These are phyloP conservation scores for Lutjanus campechanus DNA, from an alignment of 2,797 vertebrate genomes.

Conservation along the genomic window DNA sequence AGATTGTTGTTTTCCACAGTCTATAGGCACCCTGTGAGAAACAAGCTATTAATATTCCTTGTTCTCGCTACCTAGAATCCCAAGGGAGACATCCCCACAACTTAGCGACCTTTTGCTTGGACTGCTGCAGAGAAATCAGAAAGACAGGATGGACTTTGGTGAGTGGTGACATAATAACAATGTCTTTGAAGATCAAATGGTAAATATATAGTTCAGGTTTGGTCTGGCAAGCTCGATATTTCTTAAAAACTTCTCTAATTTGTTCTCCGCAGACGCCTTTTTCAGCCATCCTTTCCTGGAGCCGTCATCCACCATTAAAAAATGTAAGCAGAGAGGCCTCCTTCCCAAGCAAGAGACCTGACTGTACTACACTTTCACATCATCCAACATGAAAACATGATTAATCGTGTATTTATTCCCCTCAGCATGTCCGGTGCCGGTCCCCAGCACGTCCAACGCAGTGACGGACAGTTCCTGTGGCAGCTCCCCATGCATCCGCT, in stretches of 20 bases:
- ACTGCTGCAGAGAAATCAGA: slow-evolving; percentile 97
- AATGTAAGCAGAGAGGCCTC: slow-evolving; percentile 88
- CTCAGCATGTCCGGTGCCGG: slow-evolving; percentile 94
- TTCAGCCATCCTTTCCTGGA: slow-evolving; percentile 97
- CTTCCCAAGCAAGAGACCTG: neutral
- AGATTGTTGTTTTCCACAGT: slow-evolving; percentile 7
- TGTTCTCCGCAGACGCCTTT: slow-evolving; percentile 88
- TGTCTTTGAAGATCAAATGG: neutral
- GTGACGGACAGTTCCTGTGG: slow-evolving; percentile 91
- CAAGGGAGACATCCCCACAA: slow-evolving; percentile 93
- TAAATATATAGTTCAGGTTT: neutral
- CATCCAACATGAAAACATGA: neutral
- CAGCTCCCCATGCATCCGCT: slow-evolving; percentile 93
- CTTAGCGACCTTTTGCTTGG: slow-evolving; percentile 91
- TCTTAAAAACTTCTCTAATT: slow-evolving; percentile 1
- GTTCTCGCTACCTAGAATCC: slow-evolving; percentile 87
- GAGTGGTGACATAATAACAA: slow-evolving; percentile 60
- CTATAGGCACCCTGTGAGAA: neutral
- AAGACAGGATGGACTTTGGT: slow-evolving; percentile 98
- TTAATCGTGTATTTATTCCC: slow-evolving; percentile 9
- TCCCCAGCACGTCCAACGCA: slow-evolving; percentile 88
- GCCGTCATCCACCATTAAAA: slow-evolving; percentile 90
- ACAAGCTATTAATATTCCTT: slow-evolving; percentile 9
- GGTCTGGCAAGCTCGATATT: neutral
- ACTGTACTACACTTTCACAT: neutral